Base-by-base conservation (phyloP, 2,797 vertebrate genomes). In the Anableps anableps region DNA sequence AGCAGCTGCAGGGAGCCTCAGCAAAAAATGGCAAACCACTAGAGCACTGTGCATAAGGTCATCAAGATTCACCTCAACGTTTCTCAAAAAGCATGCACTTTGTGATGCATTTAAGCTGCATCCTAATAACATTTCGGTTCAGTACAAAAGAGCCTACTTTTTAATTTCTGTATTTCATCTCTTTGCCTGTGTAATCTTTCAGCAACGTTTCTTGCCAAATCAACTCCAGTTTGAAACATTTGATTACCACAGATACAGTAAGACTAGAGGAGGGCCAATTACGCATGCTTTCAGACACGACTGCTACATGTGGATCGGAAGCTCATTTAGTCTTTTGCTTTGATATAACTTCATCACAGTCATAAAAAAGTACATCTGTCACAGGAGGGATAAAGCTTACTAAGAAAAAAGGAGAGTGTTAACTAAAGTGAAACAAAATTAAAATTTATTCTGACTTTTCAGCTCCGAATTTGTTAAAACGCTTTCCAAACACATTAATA, bases 1-100 rank as follows among this genome's bases (percentile, higher is more conserved):
- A 68, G 78, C 85, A 55, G 84, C 86, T 80, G 43, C 85, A 77
- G 89, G 87, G 88, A 74, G 83, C 62, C 88, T 11, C 91, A 83
- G 92, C 89, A 79, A 90, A 89, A 88, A 85, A 80, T 16, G 72
- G 50, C 23, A 23, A 8, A 77, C 84, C 78, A 72, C 81, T 79
- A 75, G 77, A 71, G 81, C 77, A 66, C 50, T 1, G 75, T 34
- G 77, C 85, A 62, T 53, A 58, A 48, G 70, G 83, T 78, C 70
- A 76, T 82, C 84, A 82, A 34, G 29, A 77, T 79, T 78, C 76
- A 78, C 71, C 72, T 81, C 43, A 74, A 86, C 82, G 76, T 66
- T 66, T 53, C 47, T 29, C 23, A 21, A 75, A 36, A 47, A 72
- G n/a, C 50, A 34, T 36, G 47, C 72, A 75, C 23, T 66, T 60